Evolutionary conservation across 1,140 invertebrate genomes (phyloP).

Genomic region (Branchinecta lynchi): DNA sequence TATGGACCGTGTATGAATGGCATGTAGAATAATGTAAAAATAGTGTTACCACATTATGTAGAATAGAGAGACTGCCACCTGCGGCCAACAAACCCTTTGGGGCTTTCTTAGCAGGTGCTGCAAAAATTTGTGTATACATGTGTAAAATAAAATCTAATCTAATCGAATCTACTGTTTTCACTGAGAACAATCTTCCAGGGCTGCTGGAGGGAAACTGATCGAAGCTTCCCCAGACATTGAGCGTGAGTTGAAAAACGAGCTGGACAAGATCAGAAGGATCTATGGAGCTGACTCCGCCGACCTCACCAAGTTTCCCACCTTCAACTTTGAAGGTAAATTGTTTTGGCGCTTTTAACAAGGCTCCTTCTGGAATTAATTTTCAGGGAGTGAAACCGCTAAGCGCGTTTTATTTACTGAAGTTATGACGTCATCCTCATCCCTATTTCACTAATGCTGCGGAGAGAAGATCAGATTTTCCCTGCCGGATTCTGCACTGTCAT

Average conservation of each 20-base stretch:
- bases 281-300: slow-evolving; percentile 56
- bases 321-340: slow-evolving; percentile 49
- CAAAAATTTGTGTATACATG: background rate
- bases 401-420: too few species aligned
- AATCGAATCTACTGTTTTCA: too few species aligned
- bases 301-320: slow-evolving; percentile 72
- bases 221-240: slow-evolving; percentile 59
- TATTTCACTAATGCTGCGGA: too few species aligned
- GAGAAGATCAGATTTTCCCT: too few species aligned
- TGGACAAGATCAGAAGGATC: slow-evolving; percentile 59
- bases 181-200: slow-evolving; percentile 27
- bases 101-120: slow-evolving; percentile 4
- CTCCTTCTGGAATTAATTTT: background rate
- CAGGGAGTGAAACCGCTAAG: too few species aligned
- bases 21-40: too few species aligned
- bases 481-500: too few species aligned
- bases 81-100: background rate
- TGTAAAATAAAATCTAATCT: background rate
- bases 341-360: background rate
- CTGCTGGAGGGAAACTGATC: slow-evolving; percentile 55
- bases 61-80: background rate
- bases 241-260: slow-evolving; percentile 52
- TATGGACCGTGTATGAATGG: too few species aligned
- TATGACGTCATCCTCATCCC: too few species aligned
- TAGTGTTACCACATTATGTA: too few species aligned